Evolutionary conservation across 2,888 invertebrate species (phyloP).

Genomic region (Panzeria rudis): DNA sequence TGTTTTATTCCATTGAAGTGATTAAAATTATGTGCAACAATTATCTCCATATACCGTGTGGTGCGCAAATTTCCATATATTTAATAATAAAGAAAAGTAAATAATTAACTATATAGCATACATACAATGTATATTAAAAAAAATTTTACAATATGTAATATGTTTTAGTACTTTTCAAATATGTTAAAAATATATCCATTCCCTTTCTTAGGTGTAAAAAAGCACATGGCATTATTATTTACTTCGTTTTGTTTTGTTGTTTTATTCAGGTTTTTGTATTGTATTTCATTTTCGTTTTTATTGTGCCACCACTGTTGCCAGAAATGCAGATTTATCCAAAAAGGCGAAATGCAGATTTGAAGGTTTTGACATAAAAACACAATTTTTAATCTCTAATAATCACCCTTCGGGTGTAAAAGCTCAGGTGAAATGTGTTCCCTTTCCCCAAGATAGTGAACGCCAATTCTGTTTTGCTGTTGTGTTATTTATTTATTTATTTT

Average conservation of each 20-base stretch:
- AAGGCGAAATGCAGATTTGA: too few species aligned
- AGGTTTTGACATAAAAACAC: too few species aligned
- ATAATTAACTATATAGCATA: not conserved
- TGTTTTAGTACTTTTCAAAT: not conserved
- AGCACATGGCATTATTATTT: constrained; percentile 15
- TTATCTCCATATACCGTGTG: not conserved
- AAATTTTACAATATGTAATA: too few species aligned
- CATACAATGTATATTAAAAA: not conserved
- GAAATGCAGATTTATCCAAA: too few species aligned
- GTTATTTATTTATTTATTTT: too few species aligned
- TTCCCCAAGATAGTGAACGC: too few species aligned
- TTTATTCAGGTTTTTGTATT: not conserved
- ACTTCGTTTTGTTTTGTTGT: not conserved
- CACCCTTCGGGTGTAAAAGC: too few species aligned
- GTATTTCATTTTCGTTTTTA: not conserved
- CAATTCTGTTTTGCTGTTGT: too few species aligned
- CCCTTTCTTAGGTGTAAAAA: not conserved
- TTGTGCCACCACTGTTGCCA: too few species aligned
- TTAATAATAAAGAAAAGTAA: not conserved
- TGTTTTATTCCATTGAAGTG: not conserved
- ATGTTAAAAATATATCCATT: not conserved
- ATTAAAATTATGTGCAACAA: not conserved
- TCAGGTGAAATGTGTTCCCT: too few species aligned
- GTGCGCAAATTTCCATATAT: too few species aligned
- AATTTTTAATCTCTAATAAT: too few species aligned